These are phyloP conservation scores for Pachyrhynchus sulphureomaculatus DNA, from an alignment of 1,140 invertebrate species.

Conservation along the genomic window DNA sequence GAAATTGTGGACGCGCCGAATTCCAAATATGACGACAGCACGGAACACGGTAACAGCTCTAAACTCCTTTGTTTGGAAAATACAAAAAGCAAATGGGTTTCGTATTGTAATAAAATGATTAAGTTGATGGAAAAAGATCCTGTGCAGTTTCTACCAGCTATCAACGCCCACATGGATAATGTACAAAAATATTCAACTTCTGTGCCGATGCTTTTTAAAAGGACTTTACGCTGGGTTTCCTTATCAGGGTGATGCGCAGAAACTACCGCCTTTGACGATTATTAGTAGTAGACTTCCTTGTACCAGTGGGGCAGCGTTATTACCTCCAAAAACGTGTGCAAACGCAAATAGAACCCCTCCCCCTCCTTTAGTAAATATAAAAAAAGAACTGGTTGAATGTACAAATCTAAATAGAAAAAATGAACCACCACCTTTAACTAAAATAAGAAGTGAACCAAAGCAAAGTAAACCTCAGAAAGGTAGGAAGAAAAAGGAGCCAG, in stretches of 20 bases:
- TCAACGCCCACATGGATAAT: constrained; percentile 14
- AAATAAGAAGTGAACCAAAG: too few relatives aligned
- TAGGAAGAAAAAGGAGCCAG: background rate
- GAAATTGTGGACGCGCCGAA: background rate
- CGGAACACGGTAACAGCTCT: too few relatives aligned
- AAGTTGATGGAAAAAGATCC: constrained; percentile 16
- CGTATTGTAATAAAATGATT: constrained; percentile 9
- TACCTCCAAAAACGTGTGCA: too few relatives aligned
- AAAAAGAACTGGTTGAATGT: too few relatives aligned
- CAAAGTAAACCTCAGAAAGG: background rate
- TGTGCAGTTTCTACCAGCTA: constrained; percentile 6
- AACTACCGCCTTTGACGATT: constrained; percentile 6
- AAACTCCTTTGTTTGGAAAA: background rate
- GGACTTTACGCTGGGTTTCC: constrained; percentile 19
- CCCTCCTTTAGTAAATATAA: too few relatives aligned
- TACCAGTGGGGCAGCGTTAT: background rate
- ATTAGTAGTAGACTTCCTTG: constrained; percentile 4
- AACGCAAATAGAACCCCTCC: too few relatives aligned
- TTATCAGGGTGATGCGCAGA: background rate
- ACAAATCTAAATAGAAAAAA: too few relatives aligned
- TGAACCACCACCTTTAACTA: too few relatives aligned
- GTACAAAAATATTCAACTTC: constrained; percentile 11
- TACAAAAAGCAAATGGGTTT: constrained; percentile 14
- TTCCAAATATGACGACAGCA: too few relatives aligned
- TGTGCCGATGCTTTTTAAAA: constrained; percentile 7